A percentile compares a stretch with the other conserved stretches of the same genome.
phyloP scores from a whole-genome alignment of 2,113 vertebrate genomes.

The Bos javanicus region DNA sequence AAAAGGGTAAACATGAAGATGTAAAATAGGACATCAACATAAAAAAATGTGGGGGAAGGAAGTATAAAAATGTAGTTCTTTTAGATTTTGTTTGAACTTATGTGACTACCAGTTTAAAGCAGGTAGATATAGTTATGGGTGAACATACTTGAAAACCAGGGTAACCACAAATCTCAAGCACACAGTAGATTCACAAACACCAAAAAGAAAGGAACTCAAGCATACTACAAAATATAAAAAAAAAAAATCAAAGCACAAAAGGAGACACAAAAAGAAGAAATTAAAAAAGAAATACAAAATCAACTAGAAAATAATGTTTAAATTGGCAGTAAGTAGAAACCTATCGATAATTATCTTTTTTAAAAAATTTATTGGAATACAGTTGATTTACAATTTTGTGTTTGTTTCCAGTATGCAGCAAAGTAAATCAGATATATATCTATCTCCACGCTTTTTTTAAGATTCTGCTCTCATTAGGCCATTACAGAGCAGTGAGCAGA shows the following conservation, averaged over 20 bases:
- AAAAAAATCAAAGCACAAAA: background rate
- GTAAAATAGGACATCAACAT: background rate
- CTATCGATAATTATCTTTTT: background rate
- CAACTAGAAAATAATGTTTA: background rate
- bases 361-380: accelerated
- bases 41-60: background rate
- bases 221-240: background rate
- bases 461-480: background rate
- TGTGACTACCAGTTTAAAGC: background rate
- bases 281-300: background rate
- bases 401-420: background rate
- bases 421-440: background rate
- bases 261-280: background rate
- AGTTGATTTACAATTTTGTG: background rate
- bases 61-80: background rate
- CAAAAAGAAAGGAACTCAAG: background rate
- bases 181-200: background rate
- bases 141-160: background rate
- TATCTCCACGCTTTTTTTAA: background rate
- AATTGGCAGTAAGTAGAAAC: background rate
- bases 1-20: background rate
- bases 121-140: background rate
- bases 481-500: background rate
- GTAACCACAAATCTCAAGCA: background rate
- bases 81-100: background rate